phyloP scores from a whole-genome alignment of 2,888 invertebrate genomes.

The Euzophera pinguis region DNA sequence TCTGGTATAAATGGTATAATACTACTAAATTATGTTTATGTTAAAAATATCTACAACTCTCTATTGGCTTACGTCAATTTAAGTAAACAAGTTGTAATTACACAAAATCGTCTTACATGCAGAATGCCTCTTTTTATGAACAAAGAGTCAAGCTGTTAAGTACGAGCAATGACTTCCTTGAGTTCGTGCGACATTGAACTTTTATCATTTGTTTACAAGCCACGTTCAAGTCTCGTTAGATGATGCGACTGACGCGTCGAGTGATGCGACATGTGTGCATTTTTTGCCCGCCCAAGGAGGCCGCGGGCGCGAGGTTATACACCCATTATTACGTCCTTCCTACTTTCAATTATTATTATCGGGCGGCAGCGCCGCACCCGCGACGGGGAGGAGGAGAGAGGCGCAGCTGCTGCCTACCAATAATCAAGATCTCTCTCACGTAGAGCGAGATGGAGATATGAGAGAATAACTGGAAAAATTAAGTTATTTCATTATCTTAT shows the following conservation, averaged over 20 bases:
- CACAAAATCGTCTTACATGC: no score
- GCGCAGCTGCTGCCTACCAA: slow-evolving; percentile 81
- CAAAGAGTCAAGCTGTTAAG: no score
- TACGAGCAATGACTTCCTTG: no score
- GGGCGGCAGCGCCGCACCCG: slow-evolving; percentile 75
- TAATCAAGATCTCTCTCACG: slow-evolving; percentile 73
- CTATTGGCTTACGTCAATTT: no score
- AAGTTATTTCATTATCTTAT: background rate
- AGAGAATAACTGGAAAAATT: slow-evolving; percentile 29
- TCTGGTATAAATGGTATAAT: no score
- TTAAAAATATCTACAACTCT: no score
- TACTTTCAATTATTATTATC: slow-evolving; percentile 81
- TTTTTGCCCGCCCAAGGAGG: slow-evolving; percentile 80
- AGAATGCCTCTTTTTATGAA: no score
- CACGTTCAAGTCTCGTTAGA: slow-evolving; percentile 41
- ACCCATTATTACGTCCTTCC: slow-evolving; percentile 81
- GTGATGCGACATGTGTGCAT: slow-evolving; percentile 71
- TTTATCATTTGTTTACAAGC: slow-evolving; percentile 62
- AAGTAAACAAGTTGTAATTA: no score
- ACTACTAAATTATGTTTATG: no score
- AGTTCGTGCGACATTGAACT: slow-evolving; percentile 31
- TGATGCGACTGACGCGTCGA: slow-evolving; percentile 47
- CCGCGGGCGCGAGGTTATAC: slow-evolving; percentile 80
- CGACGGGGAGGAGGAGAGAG: slow-evolving; percentile 79
- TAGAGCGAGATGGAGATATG: slow-evolving; percentile 62